Base-by-base conservation (phyloP, 92 coral and sea anemone genomes). In the Phenganax marumi region DNA sequence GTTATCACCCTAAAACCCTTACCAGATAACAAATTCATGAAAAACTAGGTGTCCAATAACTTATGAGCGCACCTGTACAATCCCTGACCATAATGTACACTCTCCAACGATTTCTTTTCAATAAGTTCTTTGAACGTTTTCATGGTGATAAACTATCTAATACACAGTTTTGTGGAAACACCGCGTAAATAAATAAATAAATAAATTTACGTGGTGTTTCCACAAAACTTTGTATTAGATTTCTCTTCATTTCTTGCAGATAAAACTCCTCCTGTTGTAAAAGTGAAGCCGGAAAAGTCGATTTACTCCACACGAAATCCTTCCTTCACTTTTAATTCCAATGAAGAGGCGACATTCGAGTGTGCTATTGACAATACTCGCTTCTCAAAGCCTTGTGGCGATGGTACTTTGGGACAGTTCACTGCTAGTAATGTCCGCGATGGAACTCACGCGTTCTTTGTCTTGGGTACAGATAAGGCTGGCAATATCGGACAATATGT, bases 331-430 rank as follows among this genome's bases (percentile, higher is more conserved):
- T 78, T 55, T 55, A 33, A 18, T 2, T 78, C 83, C n/a, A 17
- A 39, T 17, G 83, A 78, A 62, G 61, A 78, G 3, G 72, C 83
- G 39, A 60, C 57, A 12, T 78, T 78, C 19, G 52, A 60, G 22
- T 78, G 83, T 50, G 83, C 83, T 47, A 62, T 78, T 10, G 83
- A 78, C 26, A 43, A 61, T 57, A 78, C 83, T 12, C 66, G 58
- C 25, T 19, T 61, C 25, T 78, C 61, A 12, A 0, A 63, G 52
- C 54, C 50, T 14, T 78, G 83, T 63, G 83, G 83, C 24, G 48
- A 61, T 6, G 83, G 83, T 17, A n/a, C 68, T 0, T 0, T 14
- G 2, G 83, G 83, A 6, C 19, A 6, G 47, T 61, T 26, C 25
- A 78, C 83, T 6, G 72, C 58, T 4, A 78, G 57, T 8, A 63